Evolutionary conservation across 2,113 vertebrate genomes (phyloP).

Genomic region (Prochilodus magdalenae): DNA sequence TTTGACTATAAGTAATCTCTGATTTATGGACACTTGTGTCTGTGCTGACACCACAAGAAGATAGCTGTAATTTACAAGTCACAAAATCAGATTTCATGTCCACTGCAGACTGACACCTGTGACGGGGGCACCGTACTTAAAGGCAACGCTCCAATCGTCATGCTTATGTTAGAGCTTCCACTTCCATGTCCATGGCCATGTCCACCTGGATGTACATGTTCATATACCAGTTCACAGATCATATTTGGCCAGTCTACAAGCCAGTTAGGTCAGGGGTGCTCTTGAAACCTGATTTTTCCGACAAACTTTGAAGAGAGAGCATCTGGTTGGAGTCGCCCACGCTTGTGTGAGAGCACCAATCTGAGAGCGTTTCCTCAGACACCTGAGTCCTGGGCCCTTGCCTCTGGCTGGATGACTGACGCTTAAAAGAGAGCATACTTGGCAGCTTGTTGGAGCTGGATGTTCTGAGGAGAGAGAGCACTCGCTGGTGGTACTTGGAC

Average conservation of each 20-base stretch:
- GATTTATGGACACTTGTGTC: neutral
- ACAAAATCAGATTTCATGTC: slow-evolving; percentile 24
- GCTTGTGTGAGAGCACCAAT: slow-evolving; percentile 57
- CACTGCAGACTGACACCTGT: neutral
- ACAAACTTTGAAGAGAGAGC: slow-evolving; percentile 56
- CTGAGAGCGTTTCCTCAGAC: slow-evolving; percentile 54
- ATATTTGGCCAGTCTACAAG: slow-evolving; percentile 33
- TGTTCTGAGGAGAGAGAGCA: slow-evolving; percentile 80
- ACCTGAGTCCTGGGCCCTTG: slow-evolving; percentile 31
- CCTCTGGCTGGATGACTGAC: slow-evolving; percentile 32
- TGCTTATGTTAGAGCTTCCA: neutral
- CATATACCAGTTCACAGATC: neutral
- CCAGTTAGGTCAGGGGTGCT: slow-evolving; percentile 48
- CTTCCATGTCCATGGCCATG: neutral
- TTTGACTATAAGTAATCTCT: neutral
- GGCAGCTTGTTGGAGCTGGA: slow-evolving; percentile 62
- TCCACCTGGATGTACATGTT: neutral
- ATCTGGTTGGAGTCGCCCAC: slow-evolving; percentile 52
- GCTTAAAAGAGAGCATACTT: slow-evolving; percentile 49
- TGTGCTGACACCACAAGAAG: neutral
- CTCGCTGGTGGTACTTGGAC: slow-evolving; percentile 84
- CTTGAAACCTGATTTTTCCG: slow-evolving; percentile 34
- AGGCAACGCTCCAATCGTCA: neutral
- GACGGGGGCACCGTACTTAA: neutral
- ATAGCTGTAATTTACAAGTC: slow-evolving; percentile 13